A percentile compares a stretch with the other conserved stretches of the same genome.
Conservation (phyloP, 2,113 vertebrate genomes). For the Misgurnus mizolepis region DNA sequence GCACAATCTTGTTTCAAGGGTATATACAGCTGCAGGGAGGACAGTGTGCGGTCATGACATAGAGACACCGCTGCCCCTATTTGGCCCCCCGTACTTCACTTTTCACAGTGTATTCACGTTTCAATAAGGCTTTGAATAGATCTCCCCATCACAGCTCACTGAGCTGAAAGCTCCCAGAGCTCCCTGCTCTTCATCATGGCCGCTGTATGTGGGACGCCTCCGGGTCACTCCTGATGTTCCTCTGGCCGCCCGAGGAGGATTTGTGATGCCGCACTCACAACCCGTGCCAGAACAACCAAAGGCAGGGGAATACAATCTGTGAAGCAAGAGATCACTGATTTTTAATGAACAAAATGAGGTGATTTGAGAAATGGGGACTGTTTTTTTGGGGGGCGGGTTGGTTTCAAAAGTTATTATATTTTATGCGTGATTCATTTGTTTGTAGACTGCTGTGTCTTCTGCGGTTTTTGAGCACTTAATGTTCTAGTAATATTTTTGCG, state of each 20-base stretch:
- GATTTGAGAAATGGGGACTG: neutral
- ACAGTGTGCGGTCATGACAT: slow-evolving; percentile 5
- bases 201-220: slow-evolving; percentile 62
- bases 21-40: slow-evolving; percentile 1
- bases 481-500: slow-evolving; percentile 24
- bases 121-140: slow-evolving; percentile 64
- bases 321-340: slow-evolving; percentile 65
- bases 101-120: slow-evolving; percentile 64
- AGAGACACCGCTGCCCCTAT: slow-evolving; percentile 52
- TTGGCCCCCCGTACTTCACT: slow-evolving; percentile 58
- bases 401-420: slow-evolving; percentile 52
- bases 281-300: slow-evolving; percentile 54
- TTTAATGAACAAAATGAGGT: slow-evolving; percentile 58
- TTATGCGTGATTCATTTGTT: neutral
- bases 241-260: slow-evolving; percentile 60
- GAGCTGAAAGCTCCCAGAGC: slow-evolving; percentile 62
- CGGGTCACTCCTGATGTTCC: slow-evolving; percentile 68
- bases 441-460: slow-evolving; percentile 2
- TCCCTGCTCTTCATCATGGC: slow-evolving; percentile 64
- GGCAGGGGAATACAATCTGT: slow-evolving; percentile 61
- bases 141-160: slow-evolving; percentile 58
- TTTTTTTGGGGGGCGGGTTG: neutral
- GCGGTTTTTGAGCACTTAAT: slow-evolving; percentile 38
- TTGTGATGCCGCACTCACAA: slow-evolving; percentile 53
- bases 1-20: neutral